Percentiles rank a stretch among this genome's conserved stretches.
These are phyloP conservation scores for Cossypha caffra DNA, from an alignment of 2,797 vertebrate species.

Conservation along the genomic window DNA sequence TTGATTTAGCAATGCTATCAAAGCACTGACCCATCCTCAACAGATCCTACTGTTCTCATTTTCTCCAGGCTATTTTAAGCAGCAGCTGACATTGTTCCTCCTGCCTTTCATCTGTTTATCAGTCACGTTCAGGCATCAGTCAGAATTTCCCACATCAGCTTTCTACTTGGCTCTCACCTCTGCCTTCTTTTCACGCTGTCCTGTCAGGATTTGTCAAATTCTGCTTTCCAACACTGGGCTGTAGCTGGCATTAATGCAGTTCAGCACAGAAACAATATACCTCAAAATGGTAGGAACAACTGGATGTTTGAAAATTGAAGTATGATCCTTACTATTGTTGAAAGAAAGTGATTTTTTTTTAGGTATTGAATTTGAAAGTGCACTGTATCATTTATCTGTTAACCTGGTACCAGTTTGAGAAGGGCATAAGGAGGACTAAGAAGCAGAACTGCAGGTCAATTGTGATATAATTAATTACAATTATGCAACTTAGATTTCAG, in stretches of 20 bases:
- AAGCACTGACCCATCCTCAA: constrained; percentile 51
- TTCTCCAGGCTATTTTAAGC: constrained; percentile 63
- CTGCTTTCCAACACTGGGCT: not conserved
- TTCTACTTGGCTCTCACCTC: not conserved
- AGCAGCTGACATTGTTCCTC: constrained; percentile 41
- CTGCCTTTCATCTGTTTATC: constrained; percentile 59
- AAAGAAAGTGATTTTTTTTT: not conserved
- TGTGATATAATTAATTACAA: constrained; percentile 71
- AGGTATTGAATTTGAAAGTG: not conserved
- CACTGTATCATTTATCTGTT: not conserved
- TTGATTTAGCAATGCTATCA: constrained; percentile 65
- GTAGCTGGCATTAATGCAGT: not conserved
- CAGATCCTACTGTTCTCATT: constrained; percentile 55
- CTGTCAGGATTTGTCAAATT: constrained; percentile 6
- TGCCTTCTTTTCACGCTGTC: not conserved
- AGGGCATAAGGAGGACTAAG: constrained; percentile 42
- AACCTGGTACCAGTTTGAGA: not conserved
- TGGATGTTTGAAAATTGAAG: not conserved
- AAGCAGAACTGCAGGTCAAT: constrained; percentile 38
- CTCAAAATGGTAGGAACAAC: not conserved
- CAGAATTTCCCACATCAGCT: constrained; percentile 51
- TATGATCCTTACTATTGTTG: not conserved
- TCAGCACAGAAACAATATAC: not conserved
- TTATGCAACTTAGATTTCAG: constrained; percentile 51
- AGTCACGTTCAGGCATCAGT: constrained; percentile 58